These are phyloP conservation scores for Poeciliopsis turneri DNA, from an alignment of 2,797 vertebrate species.

Conservation along the genomic window DNA sequence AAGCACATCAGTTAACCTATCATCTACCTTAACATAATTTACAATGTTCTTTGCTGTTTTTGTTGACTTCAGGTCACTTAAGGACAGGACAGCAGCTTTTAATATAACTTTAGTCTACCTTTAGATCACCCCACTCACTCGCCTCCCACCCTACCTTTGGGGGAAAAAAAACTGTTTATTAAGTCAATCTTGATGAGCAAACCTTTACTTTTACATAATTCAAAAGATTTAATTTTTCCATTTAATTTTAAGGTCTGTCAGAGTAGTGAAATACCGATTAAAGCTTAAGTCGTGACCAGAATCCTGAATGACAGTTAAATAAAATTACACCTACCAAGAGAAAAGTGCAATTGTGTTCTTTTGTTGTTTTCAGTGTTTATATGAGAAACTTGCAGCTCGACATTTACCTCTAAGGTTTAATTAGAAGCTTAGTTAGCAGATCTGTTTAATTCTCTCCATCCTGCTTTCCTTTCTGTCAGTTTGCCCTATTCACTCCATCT, in stretches of 20 bases:
- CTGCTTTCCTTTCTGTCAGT: constrained; percentile 8
- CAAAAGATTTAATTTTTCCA: not conserved
- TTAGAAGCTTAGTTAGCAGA: constrained; percentile 23
- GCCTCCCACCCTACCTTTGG: too few relatives aligned
- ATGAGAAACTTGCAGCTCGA: constrained; percentile 14
- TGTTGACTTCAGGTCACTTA: too few relatives aligned
- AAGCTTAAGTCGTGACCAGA: not conserved
- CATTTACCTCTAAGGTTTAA: constrained; percentile 1
- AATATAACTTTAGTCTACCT: too few relatives aligned
- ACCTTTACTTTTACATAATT: not conserved
- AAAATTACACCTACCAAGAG: not conserved
- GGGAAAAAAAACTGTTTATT: not conserved
- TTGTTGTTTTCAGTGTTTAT: constrained; percentile 1
- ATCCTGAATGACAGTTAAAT: not conserved
- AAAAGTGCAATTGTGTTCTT: not conserved
- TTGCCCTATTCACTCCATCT: constrained; percentile 9
- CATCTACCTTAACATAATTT: too few relatives aligned
- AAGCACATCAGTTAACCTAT: too few relatives aligned
- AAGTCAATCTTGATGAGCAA: not conserved
- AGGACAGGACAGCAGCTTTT: too few relatives aligned
- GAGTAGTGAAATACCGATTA: not conserved
- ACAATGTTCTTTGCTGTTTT: too few relatives aligned
- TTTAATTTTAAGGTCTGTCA: not conserved
- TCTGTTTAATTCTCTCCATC: not conserved
- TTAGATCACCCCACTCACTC: too few relatives aligned